Evolutionary conservation across 35 echinoderm and acorn worm species (phyloP).

Genomic region (Amphiura filiformis): DNA sequence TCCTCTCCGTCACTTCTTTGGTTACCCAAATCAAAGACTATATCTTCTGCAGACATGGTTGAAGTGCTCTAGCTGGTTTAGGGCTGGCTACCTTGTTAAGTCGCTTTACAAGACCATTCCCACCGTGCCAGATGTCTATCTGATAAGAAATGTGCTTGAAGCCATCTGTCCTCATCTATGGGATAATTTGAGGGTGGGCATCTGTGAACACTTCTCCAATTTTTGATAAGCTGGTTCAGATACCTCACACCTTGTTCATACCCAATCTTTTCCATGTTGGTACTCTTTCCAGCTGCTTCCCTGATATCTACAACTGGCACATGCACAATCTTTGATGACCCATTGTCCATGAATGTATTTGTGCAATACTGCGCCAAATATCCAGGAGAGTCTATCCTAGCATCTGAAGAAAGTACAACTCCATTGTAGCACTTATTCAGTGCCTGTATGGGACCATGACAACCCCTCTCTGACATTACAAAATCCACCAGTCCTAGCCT

Average conservation of each 20-base stretch:
- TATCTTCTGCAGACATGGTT: constrained; percentile 2
- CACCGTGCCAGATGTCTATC: constrained; percentile 43
- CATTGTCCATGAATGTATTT: constrained; percentile 16
- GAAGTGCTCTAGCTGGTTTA: not conserved
- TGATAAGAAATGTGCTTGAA: constrained; percentile 30
- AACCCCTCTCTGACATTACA: too few relatives aligned
- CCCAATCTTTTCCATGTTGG: constrained; percentile 48
- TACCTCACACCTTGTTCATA: constrained; percentile 29
- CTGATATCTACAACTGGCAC: constrained; percentile 17
- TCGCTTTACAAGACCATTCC: constrained; percentile 33
- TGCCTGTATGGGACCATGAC: too few relatives aligned
- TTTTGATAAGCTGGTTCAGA: not conserved
- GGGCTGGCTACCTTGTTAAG: not conserved
- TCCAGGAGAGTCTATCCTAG: constrained; percentile 36
- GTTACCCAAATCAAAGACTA: not conserved
- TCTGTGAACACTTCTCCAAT: constrained; percentile 41
- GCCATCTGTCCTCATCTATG: constrained; percentile 6
- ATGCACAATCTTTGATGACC: constrained; percentile 29
- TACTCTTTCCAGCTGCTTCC: constrained; percentile 26
- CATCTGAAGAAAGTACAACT: constrained; percentile 38
- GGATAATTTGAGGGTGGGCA: constrained; percentile 42
- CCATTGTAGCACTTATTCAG: too few relatives aligned
- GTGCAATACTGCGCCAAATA: constrained; percentile 38
- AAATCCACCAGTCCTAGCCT: too few relatives aligned
- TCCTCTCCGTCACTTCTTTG: not conserved